phyloP scores from a whole-genome alignment of 2,888 invertebrate species.

The Cremastinae sp. region DNA sequence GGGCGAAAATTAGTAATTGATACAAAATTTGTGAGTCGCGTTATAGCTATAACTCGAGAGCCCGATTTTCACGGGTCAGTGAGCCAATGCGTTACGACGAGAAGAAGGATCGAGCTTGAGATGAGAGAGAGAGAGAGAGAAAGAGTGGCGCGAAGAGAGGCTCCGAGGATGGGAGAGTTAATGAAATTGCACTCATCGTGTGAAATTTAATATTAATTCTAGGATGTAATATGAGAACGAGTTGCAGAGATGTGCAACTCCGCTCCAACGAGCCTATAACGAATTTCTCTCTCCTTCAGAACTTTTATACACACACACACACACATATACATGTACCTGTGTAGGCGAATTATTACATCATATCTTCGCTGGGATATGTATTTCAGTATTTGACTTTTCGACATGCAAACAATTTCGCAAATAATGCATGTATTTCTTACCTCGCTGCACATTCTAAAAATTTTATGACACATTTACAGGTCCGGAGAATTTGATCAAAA shows the following conservation, averaged over 20 bases:
- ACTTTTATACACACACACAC: conserved; percentile 46
- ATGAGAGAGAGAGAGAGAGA: conserved; percentile 32
- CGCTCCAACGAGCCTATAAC: conserved; percentile 43
- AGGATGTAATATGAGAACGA: conserved; percentile 75
- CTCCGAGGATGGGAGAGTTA: conserved; percentile 66
- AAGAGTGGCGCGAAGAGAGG: too few species aligned
- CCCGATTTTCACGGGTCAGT: conserved; percentile 39
- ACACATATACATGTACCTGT: background rate
- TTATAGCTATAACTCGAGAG: conserved; percentile 12
- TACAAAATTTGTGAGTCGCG: conserved; percentile 69
- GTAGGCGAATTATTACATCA: conserved; percentile 1
- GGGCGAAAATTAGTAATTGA: background rate
- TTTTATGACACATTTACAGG: too few species aligned
- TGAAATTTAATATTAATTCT: conserved; percentile 79
- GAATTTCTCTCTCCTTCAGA: conserved; percentile 38
- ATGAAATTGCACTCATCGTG: conserved; percentile 79
- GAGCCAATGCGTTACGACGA: conserved; percentile 6
- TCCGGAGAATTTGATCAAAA: too few species aligned
- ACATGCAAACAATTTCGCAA: too few species aligned
- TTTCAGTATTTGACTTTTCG: too few species aligned
- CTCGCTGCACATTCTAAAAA: too few species aligned
- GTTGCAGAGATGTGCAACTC: conserved; percentile 36
- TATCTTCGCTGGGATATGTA: conserved; percentile 10
- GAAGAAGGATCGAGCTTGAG: conserved; percentile 54
- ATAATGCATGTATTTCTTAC: too few species aligned